Base-by-base conservation (phyloP, 2,113 vertebrate genomes). In the Lanius ludovicianus region DNA sequence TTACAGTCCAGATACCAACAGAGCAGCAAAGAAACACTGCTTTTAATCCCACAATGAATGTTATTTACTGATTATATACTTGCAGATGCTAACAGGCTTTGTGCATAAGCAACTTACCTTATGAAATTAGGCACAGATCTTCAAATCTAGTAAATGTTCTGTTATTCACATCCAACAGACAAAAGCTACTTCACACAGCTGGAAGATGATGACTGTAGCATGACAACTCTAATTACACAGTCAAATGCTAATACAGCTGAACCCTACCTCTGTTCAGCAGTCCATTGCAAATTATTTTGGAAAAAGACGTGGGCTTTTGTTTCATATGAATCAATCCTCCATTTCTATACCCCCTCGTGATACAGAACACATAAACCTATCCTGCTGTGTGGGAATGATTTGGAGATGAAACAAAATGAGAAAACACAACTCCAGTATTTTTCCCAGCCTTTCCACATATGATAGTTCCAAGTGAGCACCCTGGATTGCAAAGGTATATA, bases 161-260 rank as follows among this genome's bases (percentile, higher is more conserved):
- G 37, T 52, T 77, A 50, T 88, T 94, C 56, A 71, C 4, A 1
- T 41, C 57, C 78, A 88, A 67, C 25, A 81, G 30, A 65, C 33
- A 80, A 79, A 91, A 79, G 30, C 59, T 76, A 35, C 59, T 81
- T 90, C 62, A 80, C 30, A 62, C 52, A 56, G 31, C 55, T 89
- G 41, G 37, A 94, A 81, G 44, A 65, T 69, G 47, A 82, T 24
- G 42, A 70, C 39, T 70, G 13, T 3, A 73, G 39, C 2, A 1
- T 47, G 71, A 70, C 65, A 82, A 22, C n/a, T 85, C 70, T 74
- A 96, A 92, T 93, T 93, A 90, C 25, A 35, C 23, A 94, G 62
- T 62, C 81, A 90, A 92, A 80, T 37, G 27, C 35, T 75, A 84
- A 76, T 77, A 82, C 12, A 80, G 55, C n/a, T 67, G 70, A 95